Conservation (phyloP, 30 jellyfish, hydroid and myxozoan genomes). For the Aurelia sp. region DNA sequence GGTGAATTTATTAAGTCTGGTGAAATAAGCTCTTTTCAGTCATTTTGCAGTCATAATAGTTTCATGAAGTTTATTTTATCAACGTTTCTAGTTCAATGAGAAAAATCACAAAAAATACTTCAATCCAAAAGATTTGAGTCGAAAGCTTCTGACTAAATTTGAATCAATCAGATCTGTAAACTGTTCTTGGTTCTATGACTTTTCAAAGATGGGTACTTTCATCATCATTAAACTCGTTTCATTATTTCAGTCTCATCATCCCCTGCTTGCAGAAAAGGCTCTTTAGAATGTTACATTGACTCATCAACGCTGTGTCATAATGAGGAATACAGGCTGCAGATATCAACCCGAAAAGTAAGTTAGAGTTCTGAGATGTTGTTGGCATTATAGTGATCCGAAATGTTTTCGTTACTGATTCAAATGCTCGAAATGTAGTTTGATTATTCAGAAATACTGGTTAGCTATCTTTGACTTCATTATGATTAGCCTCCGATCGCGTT, state of each 20-base stretch:
- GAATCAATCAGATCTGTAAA: too few relatives aligned
- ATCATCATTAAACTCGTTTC: too few relatives aligned
- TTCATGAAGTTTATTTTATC: too few relatives aligned
- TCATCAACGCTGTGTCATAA: conserved; percentile 25
- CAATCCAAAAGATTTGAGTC: too few relatives aligned
- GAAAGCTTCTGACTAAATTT: too few relatives aligned
- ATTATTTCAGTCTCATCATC: conserved; percentile 13
- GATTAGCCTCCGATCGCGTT: not conserved
- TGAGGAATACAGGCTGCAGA: conserved; percentile 73
- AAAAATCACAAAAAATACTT: too few relatives aligned
- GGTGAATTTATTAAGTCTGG: too few relatives aligned
- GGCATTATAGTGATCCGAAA: not conserved
- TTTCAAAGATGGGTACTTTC: too few relatives aligned
- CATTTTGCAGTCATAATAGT: too few relatives aligned
- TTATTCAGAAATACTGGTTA: not conserved
- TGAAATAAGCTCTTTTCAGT: too few relatives aligned
- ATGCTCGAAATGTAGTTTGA: not conserved
- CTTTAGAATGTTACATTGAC: conserved; percentile 59
- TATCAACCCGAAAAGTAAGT: conserved; percentile 75
- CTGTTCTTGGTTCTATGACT: too few relatives aligned
- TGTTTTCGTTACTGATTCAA: not conserved
- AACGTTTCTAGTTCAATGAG: too few relatives aligned
- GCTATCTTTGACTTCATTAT: not conserved
- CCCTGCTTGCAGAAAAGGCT: conserved; percentile 28
- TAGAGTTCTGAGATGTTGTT: not conserved